Evolutionary conservation across 2,797 vertebrate genomes (phyloP), one percentile per base, ranked within the genome.

Genomic region (Pipistrellus pygmaeus): DNA sequence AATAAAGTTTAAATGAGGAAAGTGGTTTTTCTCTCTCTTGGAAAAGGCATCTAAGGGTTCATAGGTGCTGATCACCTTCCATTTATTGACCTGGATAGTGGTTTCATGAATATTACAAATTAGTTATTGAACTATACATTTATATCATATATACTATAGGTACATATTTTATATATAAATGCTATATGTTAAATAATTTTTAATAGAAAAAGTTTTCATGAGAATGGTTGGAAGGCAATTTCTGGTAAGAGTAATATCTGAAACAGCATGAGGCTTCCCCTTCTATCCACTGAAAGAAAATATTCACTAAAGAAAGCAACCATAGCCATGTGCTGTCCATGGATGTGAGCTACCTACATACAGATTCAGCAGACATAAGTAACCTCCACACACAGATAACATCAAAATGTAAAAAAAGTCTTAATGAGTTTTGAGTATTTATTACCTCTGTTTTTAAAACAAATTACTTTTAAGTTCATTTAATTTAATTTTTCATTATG

Each of bases 401-500:
- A 72, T 8, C 51, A 66, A 77, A 73, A 60, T 15, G 11, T 21
- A 85, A 32, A 18, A 41, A 69, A 73, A 46, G 68, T n/a, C 14
- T 30, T 64, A 30, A 3, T 38, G 2, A 48, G 25, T 60, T 89
- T 77, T 77, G 27, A 48, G n/a, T 21, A 66, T 72, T 48, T 84
- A 75, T 80, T 90, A 69, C 7, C 5, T 85, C 11, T 25, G 17
- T 41, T 93, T 88, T 60, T 4, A 20, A 73, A 86, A 86, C 84
- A 90, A 73, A 17, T 81, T n/a, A 78, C 44, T 53, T 86, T 38
- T 44, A 60, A 51, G 10, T 72, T 90, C 35, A 83, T 8, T 13
- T 21, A n/a, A 87, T 57, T 77, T 66, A 85, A 91, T 44, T 23
- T 85, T 80, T 95, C 55, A 85, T 57, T 88, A 53, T 30, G 17